A percentile compares a stretch with the other conserved stretches of the same genome.
phyloP scores from a whole-genome alignment of 2,888 invertebrate genomes.

The Sinohyriopsis cumingii region DNA sequence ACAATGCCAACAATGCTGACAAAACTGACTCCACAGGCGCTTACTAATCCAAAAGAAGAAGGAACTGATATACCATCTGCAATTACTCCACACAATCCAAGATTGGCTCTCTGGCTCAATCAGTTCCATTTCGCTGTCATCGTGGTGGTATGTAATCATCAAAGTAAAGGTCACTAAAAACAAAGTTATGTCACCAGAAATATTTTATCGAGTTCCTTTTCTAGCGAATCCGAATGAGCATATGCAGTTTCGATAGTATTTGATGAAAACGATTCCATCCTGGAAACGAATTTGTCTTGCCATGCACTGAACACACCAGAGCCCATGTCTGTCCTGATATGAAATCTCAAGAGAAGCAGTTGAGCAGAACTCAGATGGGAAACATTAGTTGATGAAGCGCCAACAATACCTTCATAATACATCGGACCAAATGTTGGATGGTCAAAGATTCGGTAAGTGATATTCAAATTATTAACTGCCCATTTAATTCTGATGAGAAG shows the following conservation, averaged over 20 bases:
- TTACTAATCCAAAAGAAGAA: slow-evolving; percentile 45
- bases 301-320: slow-evolving; percentile 2
- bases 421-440: not conserved
- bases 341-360: not conserved
- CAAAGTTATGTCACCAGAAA: slow-evolving; percentile 27
- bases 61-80: slow-evolving; percentile 47
- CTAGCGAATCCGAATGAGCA: slow-evolving; percentile 23
- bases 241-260: slow-evolving; percentile 17
- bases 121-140: slow-evolving; percentile 12
- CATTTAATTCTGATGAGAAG: not conserved
- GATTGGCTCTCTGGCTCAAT: slow-evolving; percentile 11
- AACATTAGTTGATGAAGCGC: not conserved
- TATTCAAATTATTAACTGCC: slow-evolving; percentile 3
- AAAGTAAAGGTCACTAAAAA: slow-evolving; percentile 27
- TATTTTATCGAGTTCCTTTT: slow-evolving; percentile 26
- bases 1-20: slow-evolving; percentile 54
- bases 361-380: not conserved
- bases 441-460: slow-evolving; percentile 24
- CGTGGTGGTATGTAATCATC: slow-evolving; percentile 17
- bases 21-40: slow-evolving; percentile 40
- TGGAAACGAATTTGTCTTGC: slow-evolving; percentile 14
- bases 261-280: slow-evolving; percentile 9
- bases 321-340: slow-evolving; percentile 6
- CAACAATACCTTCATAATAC: not conserved
- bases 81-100: slow-evolving; percentile 39